These are phyloP conservation scores for Torymus tubicola DNA, from an alignment of 2,888 invertebrate species.

Conservation along the genomic window DNA sequence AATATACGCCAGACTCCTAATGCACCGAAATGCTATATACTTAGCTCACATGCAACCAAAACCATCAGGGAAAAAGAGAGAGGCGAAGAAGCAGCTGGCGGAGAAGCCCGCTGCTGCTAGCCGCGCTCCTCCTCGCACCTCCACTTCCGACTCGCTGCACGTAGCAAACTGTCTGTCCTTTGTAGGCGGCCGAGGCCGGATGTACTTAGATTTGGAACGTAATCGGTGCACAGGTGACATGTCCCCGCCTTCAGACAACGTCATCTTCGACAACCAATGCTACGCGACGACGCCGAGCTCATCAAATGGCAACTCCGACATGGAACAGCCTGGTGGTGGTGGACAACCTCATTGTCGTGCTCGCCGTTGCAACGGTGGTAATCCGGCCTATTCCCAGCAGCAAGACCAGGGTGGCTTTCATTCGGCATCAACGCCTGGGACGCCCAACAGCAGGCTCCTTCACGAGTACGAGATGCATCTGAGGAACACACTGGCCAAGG, in stretches of 20 bases:
- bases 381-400: conserved; percentile 18
- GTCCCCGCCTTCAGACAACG: conserved; percentile 94
- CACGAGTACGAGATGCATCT: conserved; percentile 96
- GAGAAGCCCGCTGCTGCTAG: conserved; percentile 48
- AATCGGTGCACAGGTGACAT: conserved; percentile 78
- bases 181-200: conserved; percentile 74
- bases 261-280: conserved; percentile 96
- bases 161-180: conserved; percentile 72
- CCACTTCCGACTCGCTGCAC: conserved; percentile 67
- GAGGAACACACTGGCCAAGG: conserved; percentile 93
- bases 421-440: conserved; percentile 82
- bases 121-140: conserved; percentile 35
- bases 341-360: conserved; percentile 75
- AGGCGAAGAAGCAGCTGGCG: conserved; percentile 51
- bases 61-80: conserved; percentile 55
- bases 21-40: conserved; percentile 49
- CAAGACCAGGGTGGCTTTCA: conserved; percentile 59
- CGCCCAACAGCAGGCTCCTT: conserved; percentile 89
- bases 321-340: conserved; percentile 82
- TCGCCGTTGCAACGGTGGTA: conserved; percentile 76
- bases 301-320: conserved; percentile 94
- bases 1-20: conserved; percentile 41
- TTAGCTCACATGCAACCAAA: conserved; percentile 57
- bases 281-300: conserved; percentile 96
- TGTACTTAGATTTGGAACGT: conserved; percentile 76